Conservation (phyloP, 2,797 vertebrate genomes). For the Aulostomus chinensis region DNA sequence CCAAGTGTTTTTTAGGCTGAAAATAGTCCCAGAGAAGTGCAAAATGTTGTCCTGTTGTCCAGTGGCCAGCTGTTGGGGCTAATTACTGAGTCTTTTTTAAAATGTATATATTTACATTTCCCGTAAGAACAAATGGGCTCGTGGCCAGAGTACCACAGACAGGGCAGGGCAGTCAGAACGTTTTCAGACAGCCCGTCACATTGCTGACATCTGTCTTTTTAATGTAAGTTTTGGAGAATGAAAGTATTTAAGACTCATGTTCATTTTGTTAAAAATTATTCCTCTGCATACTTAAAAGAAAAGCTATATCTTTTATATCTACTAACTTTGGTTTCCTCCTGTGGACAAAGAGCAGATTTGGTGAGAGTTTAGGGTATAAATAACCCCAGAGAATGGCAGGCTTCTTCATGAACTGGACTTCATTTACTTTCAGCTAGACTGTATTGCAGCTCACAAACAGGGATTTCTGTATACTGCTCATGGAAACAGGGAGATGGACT, state of each 20-base stretch:
- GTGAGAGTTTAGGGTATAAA: conserved; percentile 53
- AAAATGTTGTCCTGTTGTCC: neutral
- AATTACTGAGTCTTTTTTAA: neutral
- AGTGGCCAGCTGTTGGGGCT: conserved; percentile 2
- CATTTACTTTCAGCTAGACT: conserved; percentile 19
- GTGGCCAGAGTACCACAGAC: neutral
- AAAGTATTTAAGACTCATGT: neutral
- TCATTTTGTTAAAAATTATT: neutral
- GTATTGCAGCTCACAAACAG: conserved; percentile 31
- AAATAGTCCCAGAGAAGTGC: neutral
- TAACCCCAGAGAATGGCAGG: conserved; percentile 35
- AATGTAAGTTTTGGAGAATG: neutral
- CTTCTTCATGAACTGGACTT: conserved; percentile 37
- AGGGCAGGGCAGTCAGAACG: neutral
- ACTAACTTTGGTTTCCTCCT: neutral
- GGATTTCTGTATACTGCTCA: conserved; percentile 9
- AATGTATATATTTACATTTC: conserved; percentile 7
- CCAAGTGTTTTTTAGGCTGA: conserved; percentile 1
- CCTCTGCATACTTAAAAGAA: neutral
- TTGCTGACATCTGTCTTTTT: neutral
- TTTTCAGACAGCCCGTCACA: neutral
- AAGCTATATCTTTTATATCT: neutral
- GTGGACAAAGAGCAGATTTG: conserved; percentile 25
- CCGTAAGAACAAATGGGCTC: conserved; percentile 3
- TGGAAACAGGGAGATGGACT: neutral